Evolutionary conservation across 2,113 vertebrate genomes (phyloP), one percentile per base, ranked within the genome.

Genomic region (Phaethornis superciliosus): DNA sequence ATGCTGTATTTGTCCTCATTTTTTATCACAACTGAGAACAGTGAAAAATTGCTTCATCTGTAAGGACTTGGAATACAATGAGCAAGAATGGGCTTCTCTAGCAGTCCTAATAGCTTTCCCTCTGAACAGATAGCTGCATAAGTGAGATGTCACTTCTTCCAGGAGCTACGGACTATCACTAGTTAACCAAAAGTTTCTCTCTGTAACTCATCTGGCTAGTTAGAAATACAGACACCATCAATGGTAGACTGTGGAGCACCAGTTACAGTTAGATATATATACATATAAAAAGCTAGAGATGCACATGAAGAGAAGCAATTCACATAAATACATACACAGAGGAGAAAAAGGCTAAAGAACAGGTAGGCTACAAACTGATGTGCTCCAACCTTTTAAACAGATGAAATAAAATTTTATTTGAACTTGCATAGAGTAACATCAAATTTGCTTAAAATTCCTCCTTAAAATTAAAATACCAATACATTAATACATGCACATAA

Each of bases 11-110:
- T 93, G 74, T 94, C 88, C 81, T 95, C 88, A 67, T 69, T 77
- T 95, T 95, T 92, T 95, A 88, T 93, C 71, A 84, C 51, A 84
- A 54, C 35, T n/a, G 60, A 93, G 85, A 85, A 90, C 70, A 89
- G 81, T 85, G 87, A 96, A 94, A 95, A 93, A 96, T 92, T 83
- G 79, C 81, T 44, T 96, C 74, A 96, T 92, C 85, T 80, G 28
- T 83, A 77, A 91, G 56, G 62, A 54, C 67, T 72, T 80, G 62
- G 88, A 92, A 95, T 94, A 92, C 77, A 91, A 96, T 89, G 89
- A 94, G 47, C 91, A 94, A 86, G 76, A 96, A 92, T 88, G 78
- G 95, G 88, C 77, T 92, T 72, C 80, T 82, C 86, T 85, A 60
- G 88, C 89, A 85, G 56, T 72, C 71, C 75, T 92, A 83, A 89